Conservation (phyloP, 2,888 invertebrate species). For the Bellardia bayeri region DNA sequence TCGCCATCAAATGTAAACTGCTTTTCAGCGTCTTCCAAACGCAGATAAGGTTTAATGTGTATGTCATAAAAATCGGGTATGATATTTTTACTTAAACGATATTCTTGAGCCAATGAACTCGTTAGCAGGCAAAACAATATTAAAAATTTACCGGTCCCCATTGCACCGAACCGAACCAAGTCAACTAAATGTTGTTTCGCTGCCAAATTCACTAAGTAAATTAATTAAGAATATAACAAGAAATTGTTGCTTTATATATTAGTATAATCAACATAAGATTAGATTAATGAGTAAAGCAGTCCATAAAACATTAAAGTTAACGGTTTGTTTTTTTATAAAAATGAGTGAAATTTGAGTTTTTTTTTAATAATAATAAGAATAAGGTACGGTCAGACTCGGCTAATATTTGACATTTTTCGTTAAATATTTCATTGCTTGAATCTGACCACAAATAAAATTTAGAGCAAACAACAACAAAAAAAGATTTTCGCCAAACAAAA, state of each 20-base stretch:
- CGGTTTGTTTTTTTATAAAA: neutral
- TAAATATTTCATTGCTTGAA: too few species aligned
- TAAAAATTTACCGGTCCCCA: constrained; percentile 60
- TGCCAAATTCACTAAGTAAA: neutral
- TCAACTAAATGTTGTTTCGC: constrained; percentile 9
- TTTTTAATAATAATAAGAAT: neutral
- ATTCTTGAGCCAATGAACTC: constrained; percentile 59
- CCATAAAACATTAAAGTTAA: neutral
- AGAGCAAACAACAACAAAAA: too few species aligned
- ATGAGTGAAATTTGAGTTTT: constrained; percentile 10
- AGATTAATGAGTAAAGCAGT: constrained; percentile 12
- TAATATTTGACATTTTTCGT: too few species aligned
- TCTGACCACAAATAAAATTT: too few species aligned
- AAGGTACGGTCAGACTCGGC: too few species aligned
- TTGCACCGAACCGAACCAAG: constrained; percentile 1
- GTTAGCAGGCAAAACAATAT: constrained; percentile 30
- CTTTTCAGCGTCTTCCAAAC: constrained; percentile 72
- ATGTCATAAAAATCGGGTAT: constrained; percentile 85
- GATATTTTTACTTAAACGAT: constrained; percentile 83
- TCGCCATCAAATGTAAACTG: constrained; percentile 79
- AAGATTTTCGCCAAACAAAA: too few species aligned
- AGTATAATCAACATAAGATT: constrained; percentile 22
- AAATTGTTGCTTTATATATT: constrained; percentile 10
- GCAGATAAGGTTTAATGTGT: constrained; percentile 85
- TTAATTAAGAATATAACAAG: neutral